phyloP scores from a whole-genome alignment of 2,113 vertebrate species.

The Labrus mixtus region DNA sequence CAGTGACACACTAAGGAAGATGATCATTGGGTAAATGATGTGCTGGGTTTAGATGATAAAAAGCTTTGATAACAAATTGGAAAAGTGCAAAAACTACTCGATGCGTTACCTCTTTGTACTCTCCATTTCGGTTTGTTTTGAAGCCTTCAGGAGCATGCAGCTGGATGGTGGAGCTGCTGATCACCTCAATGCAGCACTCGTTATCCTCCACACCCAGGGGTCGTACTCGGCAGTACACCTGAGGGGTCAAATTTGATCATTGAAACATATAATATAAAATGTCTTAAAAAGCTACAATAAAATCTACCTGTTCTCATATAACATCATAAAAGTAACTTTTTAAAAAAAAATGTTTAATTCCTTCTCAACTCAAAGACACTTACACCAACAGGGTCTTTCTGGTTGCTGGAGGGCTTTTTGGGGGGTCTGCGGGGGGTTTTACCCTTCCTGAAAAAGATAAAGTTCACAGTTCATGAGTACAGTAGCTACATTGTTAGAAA shows the following conservation, averaged over 20 bases:
- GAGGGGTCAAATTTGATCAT: neutral
- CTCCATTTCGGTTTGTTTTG: conserved; percentile 89
- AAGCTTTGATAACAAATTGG: neutral
- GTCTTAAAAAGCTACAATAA: neutral
- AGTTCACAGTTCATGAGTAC: neutral
- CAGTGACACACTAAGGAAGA: no score
- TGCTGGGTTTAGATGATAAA: no score
- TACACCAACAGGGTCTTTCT: conserved; percentile 89
- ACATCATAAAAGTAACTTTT: neutral
- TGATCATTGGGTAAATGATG: no score
- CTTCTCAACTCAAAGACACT: conserved; percentile 48
- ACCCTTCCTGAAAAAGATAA: conserved; percentile 68
- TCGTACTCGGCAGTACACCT: conserved; percentile 95
- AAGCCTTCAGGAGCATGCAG: conserved; percentile 92
- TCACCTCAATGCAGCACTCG: conserved; percentile 94
- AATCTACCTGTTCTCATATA: neutral
- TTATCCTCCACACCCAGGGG: conserved; percentile 85
- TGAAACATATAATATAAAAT: no score
- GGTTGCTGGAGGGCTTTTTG: conserved; percentile 81
- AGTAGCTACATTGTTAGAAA: neutral
- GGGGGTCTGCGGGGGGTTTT: conserved; percentile 80
- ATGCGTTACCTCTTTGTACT: conserved; percentile 90
- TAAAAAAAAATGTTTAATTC: no score
- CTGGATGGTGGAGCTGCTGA: conserved; percentile 90
- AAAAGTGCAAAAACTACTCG: neutral